Base-by-base conservation (phyloP, 2,113 vertebrate genomes). In the Bombycilla garrulus region DNA sequence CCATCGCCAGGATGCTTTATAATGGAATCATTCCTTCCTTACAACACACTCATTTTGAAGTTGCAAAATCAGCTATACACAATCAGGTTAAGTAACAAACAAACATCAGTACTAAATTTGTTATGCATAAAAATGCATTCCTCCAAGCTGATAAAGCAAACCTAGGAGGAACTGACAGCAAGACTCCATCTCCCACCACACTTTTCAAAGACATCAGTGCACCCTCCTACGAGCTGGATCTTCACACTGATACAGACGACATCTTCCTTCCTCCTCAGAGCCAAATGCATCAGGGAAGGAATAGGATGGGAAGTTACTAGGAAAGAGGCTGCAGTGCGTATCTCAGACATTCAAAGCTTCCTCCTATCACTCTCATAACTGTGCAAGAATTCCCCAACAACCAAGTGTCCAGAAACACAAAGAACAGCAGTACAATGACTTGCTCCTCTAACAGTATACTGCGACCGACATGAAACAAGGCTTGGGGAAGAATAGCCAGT, bases 11-110 rank as follows among this genome's bases (percentile, higher is more conserved):
- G 29, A 33, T 25, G 21, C 69, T 91, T 93, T 93, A 73, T 40
- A 86, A 89, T 56, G 20, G 76, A 91, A 53, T 67, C 17, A n/a
- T 44, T 84, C 56, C 71, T 50, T 70, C 89, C 31, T 93, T 71
- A 54, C 7, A 86, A 88, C 12, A 74, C 28, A 58, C 26, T 61
- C 6, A 58, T 88, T 93, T 40, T 64, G 45, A 80, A 93, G 51
- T 25, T 76, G 86, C 44, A 84, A 81, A 83, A 91, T 81, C 56
- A 77, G 67, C 72, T 79, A 61, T 29, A 74, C 17, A 21, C 3
- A 7, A 88, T 26, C 15, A 57, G n/a, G 36, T 65, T 74, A 91
- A 89, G 57, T 42, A 95, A 71, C 12, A 67, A 95, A 71, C 12
- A 67, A 88, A 78, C 31, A 79, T 14, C 26, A 51, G 22, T 18